Evolutionary conservation across 1,140 invertebrate genomes (phyloP), one percentile per base, ranked within the genome.

Genomic region (Araneus ventricosus): DNA sequence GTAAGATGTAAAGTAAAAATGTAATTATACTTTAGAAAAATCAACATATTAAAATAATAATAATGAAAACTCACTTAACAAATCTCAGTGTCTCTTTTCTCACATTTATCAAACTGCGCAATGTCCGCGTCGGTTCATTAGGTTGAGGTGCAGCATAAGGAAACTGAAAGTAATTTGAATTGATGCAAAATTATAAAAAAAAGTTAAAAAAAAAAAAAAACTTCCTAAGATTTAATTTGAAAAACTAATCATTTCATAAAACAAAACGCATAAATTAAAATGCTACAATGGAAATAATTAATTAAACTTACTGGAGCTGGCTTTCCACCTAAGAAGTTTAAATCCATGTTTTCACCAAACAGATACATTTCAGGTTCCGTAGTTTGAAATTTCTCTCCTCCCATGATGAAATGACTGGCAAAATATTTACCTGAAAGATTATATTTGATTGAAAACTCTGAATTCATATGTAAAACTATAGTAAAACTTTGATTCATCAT

Each of bases 341-440:
- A 96, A 95, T 99, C 99, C 90, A 97, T 97, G 96, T 99, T 99
- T 96, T 99, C 99, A 91, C 99, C 99, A 97, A 99, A 99, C 85
- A 99, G 96, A 95, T 99, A 99, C 24, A 98, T 98, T 96, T 99
- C 99, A 45, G 99, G 99, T 95, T 99, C 98, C 88, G 98, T 97
- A 88, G 98, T 99, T 95, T 99, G 99, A 96, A 99, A 99, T 94
- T 98, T 96, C 95, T 99, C 99, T 14, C 99, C 99, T 84, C 99
- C 99, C 99, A 99, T 99, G 86, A 99, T 99, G 95, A 99, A 99
- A 95, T 99, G 98, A 95, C 97, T 98, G 59, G 98, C 98, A 96
- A 99, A 99, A 95, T 99, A 99, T 95, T 97, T 98, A 67, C 99
- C 99, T 98, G 95, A 30, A 96, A 95, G n/a, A 45, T 30, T 22